Percentiles rank a stretch among this genome's conserved stretches.
These are phyloP conservation scores for Acanthococcus lagerstroemiae DNA, from an alignment of 2,888 invertebrate genomes.

Conservation along the genomic window DNA sequence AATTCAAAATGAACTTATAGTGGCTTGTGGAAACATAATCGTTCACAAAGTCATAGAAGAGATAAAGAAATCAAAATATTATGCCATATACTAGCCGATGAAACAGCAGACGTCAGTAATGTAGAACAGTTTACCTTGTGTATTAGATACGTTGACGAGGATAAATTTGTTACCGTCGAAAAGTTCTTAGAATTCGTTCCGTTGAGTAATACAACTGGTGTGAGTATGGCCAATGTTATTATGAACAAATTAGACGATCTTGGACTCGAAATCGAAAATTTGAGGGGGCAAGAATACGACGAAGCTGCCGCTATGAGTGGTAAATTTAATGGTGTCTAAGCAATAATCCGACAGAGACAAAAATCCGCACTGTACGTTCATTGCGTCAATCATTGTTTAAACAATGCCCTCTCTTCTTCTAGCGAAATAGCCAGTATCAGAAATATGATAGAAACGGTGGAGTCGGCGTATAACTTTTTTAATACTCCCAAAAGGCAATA, in stretches of 20 bases:
- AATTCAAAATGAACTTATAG: constrained; percentile 36
- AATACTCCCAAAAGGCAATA: constrained; percentile 5
- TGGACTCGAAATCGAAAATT: background rate
- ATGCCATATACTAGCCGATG: constrained; percentile 35
- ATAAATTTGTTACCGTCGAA: background rate
- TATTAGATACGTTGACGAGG: constrained; percentile 6
- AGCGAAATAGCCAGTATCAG: background rate
- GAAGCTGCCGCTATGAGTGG: background rate
- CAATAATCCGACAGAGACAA: background rate
- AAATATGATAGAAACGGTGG: constrained; percentile 6
- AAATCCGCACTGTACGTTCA: too few relatives aligned
- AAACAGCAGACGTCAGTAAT: constrained; percentile 34
- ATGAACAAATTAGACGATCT: constrained; percentile 1
- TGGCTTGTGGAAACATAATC: constrained; percentile 26
- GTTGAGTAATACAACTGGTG: constrained; percentile 1
- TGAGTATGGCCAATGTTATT: constrained; percentile 6
- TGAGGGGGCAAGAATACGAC: constrained; percentile 1
- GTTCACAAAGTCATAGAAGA: constrained; percentile 27
- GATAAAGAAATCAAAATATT: constrained; percentile 31
- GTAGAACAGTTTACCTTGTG: constrained; percentile 32
- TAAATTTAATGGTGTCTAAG: background rate
- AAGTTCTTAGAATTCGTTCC: constrained; percentile 7
- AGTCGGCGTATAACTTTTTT: constrained; percentile 9
- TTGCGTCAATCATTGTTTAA: too few relatives aligned
- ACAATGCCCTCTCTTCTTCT: background rate